Evolutionary conservation across 2,888 invertebrate species (phyloP).

Genomic region (Melanchra persicariae): DNA sequence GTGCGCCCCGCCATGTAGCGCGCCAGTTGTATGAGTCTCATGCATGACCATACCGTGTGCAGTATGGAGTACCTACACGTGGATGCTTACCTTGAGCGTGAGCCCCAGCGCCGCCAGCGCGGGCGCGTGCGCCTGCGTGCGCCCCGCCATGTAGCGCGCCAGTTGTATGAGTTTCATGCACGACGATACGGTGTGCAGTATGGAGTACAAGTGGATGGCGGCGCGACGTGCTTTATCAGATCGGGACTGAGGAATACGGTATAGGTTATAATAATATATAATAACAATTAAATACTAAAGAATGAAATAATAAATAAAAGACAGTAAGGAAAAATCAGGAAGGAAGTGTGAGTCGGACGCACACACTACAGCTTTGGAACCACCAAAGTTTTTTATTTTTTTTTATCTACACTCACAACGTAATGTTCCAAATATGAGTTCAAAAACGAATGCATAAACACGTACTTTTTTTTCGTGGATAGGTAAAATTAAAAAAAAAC

Average conservation of each 20-base stretch:
- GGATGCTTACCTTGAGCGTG: constrained; percentile 73
- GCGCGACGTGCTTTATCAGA: constrained; percentile 71
- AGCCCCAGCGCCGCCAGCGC: constrained; percentile 90
- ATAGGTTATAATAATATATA: background rate
- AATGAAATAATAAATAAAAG: background rate
- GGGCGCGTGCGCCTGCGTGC: constrained; percentile 82
- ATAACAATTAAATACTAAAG: background rate
- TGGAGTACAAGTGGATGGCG: constrained; percentile 86
- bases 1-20: no score
- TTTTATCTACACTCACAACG: no score
- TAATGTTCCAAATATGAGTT: no score
- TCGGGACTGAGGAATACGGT: constrained; percentile 6
- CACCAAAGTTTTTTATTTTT: no score
- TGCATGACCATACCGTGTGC: no score
- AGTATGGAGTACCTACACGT: no score
- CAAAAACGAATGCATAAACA: no score
- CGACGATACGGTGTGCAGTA: constrained; percentile 84
- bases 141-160: constrained; percentile 90
- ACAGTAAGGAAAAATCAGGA: background rate
- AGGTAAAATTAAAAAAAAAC: no score
- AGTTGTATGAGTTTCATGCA: constrained; percentile 88
- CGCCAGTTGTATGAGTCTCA: no score
- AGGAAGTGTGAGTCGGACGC: background rate
- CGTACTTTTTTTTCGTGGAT: no score
- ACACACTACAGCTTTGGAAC: no score